Conservation (phyloP, 2,113 vertebrate genomes). For the Oxyruncus cristatus region DNA sequence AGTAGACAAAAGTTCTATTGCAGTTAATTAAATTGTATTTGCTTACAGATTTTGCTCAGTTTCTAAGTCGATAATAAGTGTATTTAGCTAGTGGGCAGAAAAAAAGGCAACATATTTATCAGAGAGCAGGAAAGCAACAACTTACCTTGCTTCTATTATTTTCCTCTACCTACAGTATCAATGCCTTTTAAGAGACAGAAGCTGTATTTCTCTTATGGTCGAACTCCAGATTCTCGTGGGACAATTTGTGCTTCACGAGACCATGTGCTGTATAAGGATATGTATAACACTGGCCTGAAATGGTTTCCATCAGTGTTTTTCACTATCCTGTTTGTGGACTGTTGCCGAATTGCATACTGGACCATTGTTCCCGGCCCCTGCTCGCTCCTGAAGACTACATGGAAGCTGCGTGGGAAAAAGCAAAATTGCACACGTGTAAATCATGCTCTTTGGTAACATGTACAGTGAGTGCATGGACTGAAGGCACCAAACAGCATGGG, state of each 20-base stretch:
- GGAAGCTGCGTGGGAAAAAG: not conserved
- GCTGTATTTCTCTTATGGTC: not conserved
- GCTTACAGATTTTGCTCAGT: not conserved
- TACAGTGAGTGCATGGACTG: accelerated
- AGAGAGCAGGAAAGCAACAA: not conserved
- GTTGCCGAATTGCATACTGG: not conserved
- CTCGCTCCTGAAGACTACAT: not conserved
- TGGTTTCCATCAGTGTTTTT: not conserved
- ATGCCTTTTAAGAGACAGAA: not conserved
- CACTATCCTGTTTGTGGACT: not conserved
- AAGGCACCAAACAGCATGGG: not conserved
- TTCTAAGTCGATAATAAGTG: not conserved
- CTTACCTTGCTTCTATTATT: not conserved
- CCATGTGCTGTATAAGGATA: accelerated
- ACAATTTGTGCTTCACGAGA: not conserved
- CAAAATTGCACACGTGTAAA: not conserved
- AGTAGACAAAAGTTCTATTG: not conserved
- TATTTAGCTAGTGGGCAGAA: not conserved
- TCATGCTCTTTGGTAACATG: not conserved
- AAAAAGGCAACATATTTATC: not conserved
- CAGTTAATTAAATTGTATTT: not conserved
- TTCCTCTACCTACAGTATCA: not conserved
- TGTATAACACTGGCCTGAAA: not conserved
- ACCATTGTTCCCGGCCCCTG: not conserved
- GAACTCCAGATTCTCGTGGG: not conserved